phyloP scores from a whole-genome alignment of 2,888 invertebrate genomes.

The Apeira syringaria region DNA sequence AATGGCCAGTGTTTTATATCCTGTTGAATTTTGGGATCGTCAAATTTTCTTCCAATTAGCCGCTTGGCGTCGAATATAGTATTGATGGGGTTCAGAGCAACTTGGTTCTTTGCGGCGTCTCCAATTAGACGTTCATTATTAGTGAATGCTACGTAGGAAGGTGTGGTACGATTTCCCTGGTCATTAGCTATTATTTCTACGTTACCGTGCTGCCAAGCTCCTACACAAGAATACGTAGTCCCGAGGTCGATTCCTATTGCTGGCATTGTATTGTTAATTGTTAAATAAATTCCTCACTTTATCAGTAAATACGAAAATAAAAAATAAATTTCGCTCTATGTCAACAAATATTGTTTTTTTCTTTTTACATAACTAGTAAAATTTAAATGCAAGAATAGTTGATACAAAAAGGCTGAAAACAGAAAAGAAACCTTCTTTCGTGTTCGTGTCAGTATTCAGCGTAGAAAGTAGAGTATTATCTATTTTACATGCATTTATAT shows the following conservation, averaged over 20 bases:
- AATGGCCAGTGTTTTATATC: slow-evolving; percentile 95
- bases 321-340: no score
- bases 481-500: no score
- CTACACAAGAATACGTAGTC: slow-evolving; percentile 81
- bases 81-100: slow-evolving; percentile 88
- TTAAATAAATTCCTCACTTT: no score
- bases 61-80: slow-evolving; percentile 93
- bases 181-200: slow-evolving; percentile 88
- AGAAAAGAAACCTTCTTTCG: no score
- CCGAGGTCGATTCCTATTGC: slow-evolving; percentile 82
- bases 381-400: no score
- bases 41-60: slow-evolving; percentile 90
- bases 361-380: no score
- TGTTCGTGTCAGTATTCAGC: no score
- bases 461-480: no score
- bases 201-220: slow-evolving; percentile 85
- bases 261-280: no score
- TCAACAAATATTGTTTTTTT: no score
- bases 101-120: slow-evolving; percentile 88
- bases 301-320: no score
- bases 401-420: no score
- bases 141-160: slow-evolving; percentile 89
- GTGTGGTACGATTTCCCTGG: slow-evolving; percentile 88
- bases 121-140: slow-evolving; percentile 85
- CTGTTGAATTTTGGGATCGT: slow-evolving; percentile 88